Percentiles rank a stretch among this genome's conserved stretches.
phyloP scores from a whole-genome alignment of 2,888 invertebrate genomes.

The Agriopis marginaria region DNA sequence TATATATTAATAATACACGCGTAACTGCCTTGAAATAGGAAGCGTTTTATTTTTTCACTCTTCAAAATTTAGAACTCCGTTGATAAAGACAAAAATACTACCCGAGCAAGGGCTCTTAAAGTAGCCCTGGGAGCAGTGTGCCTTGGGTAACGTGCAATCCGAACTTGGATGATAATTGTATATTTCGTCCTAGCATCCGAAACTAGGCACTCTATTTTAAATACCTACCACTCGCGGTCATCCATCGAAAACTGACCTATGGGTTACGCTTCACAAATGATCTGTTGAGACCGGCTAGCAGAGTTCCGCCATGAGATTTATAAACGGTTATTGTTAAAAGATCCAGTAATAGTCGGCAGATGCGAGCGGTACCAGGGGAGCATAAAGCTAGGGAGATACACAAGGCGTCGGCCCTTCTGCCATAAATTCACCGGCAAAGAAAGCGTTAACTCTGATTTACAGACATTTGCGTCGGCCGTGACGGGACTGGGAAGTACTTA shows the following conservation, averaged over 20 bases:
- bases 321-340: too few relatives aligned
- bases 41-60: too few relatives aligned
- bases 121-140: too few relatives aligned
- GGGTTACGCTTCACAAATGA: too few relatives aligned
- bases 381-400: constrained; percentile 64
- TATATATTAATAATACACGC: neutral
- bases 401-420: constrained; percentile 63
- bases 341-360: constrained; percentile 48
- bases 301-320: neutral
- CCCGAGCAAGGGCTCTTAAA: too few relatives aligned
- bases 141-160: too few relatives aligned
- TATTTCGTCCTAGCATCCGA: too few relatives aligned
- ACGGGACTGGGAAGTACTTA: constrained; percentile 51
- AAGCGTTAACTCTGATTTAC: constrained; percentile 81
- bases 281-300: neutral
- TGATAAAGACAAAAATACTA: neutral
- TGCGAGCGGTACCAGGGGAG: constrained; percentile 59
- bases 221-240: neutral
- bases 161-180: too few relatives aligned
- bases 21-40: neutral
- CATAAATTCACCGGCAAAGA: constrained; percentile 75
- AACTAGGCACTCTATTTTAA: neutral
- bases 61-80: neutral
- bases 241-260: neutral
- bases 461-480: constrained; percentile 65